These are phyloP conservation scores for Gymnoscopelus braueri DNA, from an alignment of 2,797 vertebrate species.

Conservation along the genomic window DNA sequence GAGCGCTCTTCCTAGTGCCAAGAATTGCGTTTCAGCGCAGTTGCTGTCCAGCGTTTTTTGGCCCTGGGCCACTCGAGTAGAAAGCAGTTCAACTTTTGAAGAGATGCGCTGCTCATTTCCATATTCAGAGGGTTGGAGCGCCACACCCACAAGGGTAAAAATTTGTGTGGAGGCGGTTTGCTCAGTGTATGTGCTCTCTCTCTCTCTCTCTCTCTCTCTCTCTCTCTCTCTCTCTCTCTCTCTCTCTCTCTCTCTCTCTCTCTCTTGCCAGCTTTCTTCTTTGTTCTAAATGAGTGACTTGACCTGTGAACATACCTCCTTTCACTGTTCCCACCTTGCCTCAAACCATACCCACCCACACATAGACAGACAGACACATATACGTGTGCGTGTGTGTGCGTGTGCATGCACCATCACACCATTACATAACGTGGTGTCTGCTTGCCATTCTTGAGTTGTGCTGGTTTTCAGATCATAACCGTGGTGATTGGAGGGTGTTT, in stretches of 20 bases:
- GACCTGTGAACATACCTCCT: too few species aligned
- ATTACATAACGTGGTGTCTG: too few species aligned
- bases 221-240: constrained; percentile 21
- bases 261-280: neutral
- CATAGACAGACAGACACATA: neutral
- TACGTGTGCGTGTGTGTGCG: neutral
- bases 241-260: constrained; percentile 10
- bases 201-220: constrained; percentile 1
- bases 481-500: too few species aligned
- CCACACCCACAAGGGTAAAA: too few species aligned
- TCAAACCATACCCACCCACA: neutral
- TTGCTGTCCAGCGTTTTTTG: too few species aligned
- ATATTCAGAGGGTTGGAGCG: too few species aligned
- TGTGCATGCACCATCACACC: neutral
- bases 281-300: neutral
- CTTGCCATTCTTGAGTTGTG: too few species aligned
- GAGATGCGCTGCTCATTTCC: too few species aligned
- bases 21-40: too few species aligned
- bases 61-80: constrained; percentile 9
- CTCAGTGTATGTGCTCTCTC: neutral
- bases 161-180: too few species aligned
- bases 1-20: too few species aligned
- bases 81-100: constrained; percentile 24
- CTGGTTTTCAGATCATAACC: too few species aligned
- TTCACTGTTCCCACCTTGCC: neutral